These are phyloP conservation scores for Regulus satrapa DNA, from an alignment of 2,113 vertebrate genomes.

Conservation along the genomic window DNA sequence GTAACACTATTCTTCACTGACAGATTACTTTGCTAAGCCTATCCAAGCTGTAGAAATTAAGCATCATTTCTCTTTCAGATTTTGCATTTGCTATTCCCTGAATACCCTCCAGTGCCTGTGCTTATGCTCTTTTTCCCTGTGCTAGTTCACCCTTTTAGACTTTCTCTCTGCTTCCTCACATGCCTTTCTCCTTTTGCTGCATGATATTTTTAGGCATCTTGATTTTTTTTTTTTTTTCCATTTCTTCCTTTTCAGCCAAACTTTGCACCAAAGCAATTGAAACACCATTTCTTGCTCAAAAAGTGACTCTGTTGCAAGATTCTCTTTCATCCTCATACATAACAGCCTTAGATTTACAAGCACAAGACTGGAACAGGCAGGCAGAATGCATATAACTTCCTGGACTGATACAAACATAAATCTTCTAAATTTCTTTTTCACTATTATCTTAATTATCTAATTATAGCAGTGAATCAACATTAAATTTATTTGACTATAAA, in stretches of 20 bases:
- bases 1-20: background rate
- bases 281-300: background rate
- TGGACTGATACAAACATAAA: background rate
- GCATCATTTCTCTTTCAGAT: background rate
- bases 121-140: background rate
- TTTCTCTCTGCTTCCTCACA: background rate
- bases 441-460: background rate
- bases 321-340: background rate
- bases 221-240: accelerated
- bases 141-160: background rate
- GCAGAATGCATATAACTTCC: background rate
- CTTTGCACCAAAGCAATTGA: background rate
- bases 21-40: background rate
- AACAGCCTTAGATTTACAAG: background rate
- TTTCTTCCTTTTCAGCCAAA: background rate
- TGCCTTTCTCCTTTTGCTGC: background rate
- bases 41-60: background rate
- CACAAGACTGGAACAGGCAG: background rate
- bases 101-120: background rate
- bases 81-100: background rate
- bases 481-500: background rate
- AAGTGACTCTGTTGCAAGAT: background rate
- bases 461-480: background rate
- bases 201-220: background rate
- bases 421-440: background rate